Percentiles rank a stretch among this genome's conserved stretches.
These are phyloP conservation scores for Champsocephalus gunnari DNA, from an alignment of 2,797 vertebrate species.

Conservation along the genomic window DNA sequence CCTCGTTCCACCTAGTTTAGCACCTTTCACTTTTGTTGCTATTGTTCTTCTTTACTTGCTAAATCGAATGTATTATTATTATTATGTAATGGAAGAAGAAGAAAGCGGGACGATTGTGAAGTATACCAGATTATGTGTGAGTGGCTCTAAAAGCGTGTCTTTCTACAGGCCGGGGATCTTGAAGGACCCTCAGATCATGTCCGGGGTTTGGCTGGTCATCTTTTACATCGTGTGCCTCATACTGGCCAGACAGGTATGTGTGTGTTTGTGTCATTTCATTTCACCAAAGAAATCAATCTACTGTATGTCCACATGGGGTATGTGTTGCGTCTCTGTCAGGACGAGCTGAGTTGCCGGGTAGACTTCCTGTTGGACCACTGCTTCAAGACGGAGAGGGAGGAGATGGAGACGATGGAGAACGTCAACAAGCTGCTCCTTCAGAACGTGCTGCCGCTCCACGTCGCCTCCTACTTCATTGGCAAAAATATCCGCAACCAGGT, in stretches of 20 bases:
- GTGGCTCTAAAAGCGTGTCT: conserved; percentile 24
- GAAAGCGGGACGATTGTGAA: too few relatives aligned
- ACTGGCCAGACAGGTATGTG: conserved; percentile 88
- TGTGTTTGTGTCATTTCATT: not conserved
- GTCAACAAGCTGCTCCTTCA: conserved; percentile 90
- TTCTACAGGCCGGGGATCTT: conserved; percentile 85
- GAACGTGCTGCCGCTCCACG: conserved; percentile 90
- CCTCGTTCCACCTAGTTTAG: too few relatives aligned
- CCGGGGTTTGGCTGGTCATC: conserved; percentile 89
- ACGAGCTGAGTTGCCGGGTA: conserved; percentile 89
- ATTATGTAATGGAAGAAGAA: too few relatives aligned
- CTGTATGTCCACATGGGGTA: not conserved
- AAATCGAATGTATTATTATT: too few relatives aligned
- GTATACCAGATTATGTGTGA: not conserved
- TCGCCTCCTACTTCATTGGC: conserved; percentile 89
- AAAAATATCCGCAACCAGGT: conserved; percentile 89
- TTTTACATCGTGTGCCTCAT: conserved; percentile 90
- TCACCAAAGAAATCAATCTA: not conserved
- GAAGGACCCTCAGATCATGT: conserved; percentile 91
- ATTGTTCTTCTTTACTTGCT: too few relatives aligned
- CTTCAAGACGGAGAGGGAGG: conserved; percentile 86
- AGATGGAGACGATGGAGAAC: conserved; percentile 92
- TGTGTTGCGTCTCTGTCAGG: conserved; percentile 69
- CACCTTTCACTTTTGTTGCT: too few relatives aligned
- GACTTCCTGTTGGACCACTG: conserved; percentile 91